Base-by-base conservation (phyloP, 2,888 invertebrate genomes). In the Agrochola lota region DNA sequence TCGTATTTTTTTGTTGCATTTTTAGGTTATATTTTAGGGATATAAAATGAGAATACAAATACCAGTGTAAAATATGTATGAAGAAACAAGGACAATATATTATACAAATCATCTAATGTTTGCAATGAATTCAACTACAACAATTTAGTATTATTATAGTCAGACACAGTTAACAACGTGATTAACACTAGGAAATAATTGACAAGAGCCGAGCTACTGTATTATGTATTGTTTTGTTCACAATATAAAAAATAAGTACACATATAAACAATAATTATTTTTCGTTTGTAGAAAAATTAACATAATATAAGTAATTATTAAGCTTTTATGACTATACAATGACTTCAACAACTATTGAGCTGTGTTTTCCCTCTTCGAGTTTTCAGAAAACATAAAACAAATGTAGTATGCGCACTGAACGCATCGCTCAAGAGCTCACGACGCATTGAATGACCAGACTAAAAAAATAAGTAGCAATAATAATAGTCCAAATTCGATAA, bases 51-150 rank as follows among this genome's bases (percentile, higher is more conserved):
- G 87, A 93, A 89, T 70, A 62, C 89, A 81, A 46, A 83, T 69
- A 72, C 94, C 93, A 90, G 93, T 96, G 95, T 96, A 96, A 96
- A 96, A 95, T 96, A 95, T 96, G 96, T 95, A 95, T 97, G 94
- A 97, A 97, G 94, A 97, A 96, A 96, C 96, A 95, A 95, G 94
- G 93, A 95, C 93, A 95, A 96, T 95, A 96, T 95, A 94, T 95
- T 95, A 95, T 94, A 96, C 93, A 88, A 87, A 94, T 93, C 93
- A 95, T 96, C 94, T 95, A 95, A 93, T 94, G 95, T 94, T 95
- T 91, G 93, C 94, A 94, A 94, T 94, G 93, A 94, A 94, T 94
- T 93, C 87, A 94, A 95, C 94, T 95, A 95, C 94, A 96, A 96
- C 95, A 95, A 95, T 94, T 93, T 91, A 94, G 94, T 93, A 93